Base-by-base conservation (phyloP, 64 coral and sea anemone species). In the Anthopleura sola region DNA sequence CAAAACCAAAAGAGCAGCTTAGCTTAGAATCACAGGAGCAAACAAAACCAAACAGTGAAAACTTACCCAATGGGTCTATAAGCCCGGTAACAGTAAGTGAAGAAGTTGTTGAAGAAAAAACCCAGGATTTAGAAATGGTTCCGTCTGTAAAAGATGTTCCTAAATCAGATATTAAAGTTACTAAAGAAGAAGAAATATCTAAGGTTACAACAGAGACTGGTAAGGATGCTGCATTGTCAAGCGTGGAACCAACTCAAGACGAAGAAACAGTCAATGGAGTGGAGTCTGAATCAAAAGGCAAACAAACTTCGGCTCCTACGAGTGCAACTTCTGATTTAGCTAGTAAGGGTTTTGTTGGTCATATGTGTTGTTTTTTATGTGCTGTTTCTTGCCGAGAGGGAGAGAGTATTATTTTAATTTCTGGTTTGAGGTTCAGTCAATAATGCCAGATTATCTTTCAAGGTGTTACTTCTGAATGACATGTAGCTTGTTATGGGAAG, bases 221-320 rank as follows among this genome's bases (percentile, higher is more conserved):
- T 13, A 28, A 51, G 3, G 40, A 54, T 20, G 29, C 51, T 83
- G 17, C 47, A 28, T 5, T 53, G 80, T n/a, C 77, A 20, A 79
- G 44, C 36, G 29, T 12, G 26, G 80, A 8, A 31, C 58, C 6
- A 14, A 33, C 19, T 8, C 19, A 79, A n/a, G 46, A 38, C 38
- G 80, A 83, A 10, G 40, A 23, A 39, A 28, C 46, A 2, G 6
- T 83, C 17, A 83, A 83, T 83, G 80, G 80, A 51, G 28, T 53
- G 2, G 80, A 83, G 80, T 49, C 80, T 23, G 80, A 83, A 53
- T 49, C 80, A 39, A 56, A 83, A n/a, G 40, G 34, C 36, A 77
- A 77, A 40, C 75, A 77, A 77, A 33, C 33, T 56, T 13, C 54
- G 1, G 20, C 6, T 77, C 32, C 33, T 37, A 32, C 10, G 36